Conservation (phyloP, 1,140 invertebrate species). For the Brachionus sp. region DNA sequence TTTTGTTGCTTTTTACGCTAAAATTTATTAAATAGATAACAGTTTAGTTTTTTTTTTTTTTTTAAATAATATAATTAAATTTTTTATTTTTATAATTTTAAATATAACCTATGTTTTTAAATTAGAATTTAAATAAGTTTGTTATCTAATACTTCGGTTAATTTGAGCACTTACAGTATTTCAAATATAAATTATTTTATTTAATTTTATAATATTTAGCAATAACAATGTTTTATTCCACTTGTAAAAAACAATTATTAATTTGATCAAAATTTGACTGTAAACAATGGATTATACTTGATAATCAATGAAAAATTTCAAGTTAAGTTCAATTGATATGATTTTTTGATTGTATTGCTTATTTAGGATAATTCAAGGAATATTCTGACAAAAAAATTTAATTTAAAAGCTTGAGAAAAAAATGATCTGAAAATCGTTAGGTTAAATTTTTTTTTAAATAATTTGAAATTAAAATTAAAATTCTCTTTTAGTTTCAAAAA, state of each 20-base stretch:
- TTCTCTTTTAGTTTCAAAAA: not conserved
- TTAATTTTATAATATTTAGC: not conserved
- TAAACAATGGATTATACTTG: no score
- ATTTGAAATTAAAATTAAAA: not conserved
- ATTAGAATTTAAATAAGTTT: not conserved
- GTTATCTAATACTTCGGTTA: not conserved
- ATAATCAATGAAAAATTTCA: no score
- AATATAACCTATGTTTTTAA: not conserved
- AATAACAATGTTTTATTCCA: no score
- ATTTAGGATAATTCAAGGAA: no score
- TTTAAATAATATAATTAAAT: not conserved
- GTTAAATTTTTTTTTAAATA: not conserved
- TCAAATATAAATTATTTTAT: not conserved
- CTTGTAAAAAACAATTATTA: no score
- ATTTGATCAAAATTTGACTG: no score
- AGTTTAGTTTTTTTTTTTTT: no score
- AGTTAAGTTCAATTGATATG: no score
- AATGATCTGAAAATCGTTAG: not conserved
- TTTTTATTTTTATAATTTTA: not conserved
- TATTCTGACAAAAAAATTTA: no score
- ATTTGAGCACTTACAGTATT: not conserved
- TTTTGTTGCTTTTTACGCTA: not conserved
- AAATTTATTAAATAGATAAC: slow-evolving; percentile 28
- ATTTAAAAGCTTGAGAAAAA: not conserved
- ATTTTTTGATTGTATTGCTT: no score